Percentiles rank a stretch among this genome's conserved stretches.
Conservation (phyloP, 2,797 vertebrate genomes). For the Lacerta agilis region DNA sequence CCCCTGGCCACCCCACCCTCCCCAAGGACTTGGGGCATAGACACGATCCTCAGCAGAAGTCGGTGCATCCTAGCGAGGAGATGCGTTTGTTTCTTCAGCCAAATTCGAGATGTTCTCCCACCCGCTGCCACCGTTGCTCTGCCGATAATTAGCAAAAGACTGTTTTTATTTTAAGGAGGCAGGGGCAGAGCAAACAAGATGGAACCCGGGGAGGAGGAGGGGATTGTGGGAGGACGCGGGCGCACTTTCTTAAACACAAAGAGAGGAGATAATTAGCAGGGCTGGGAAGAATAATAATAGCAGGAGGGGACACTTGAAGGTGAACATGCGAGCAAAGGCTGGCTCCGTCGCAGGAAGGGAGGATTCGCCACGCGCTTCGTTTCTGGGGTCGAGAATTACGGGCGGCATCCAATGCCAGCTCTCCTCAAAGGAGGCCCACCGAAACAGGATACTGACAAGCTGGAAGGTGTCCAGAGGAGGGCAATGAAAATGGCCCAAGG, state of each 20-base stretch:
- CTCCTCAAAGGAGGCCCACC: no score
- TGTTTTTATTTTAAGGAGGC: slow-evolving; percentile 28
- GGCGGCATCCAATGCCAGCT: no score
- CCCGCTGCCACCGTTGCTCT: background rate
- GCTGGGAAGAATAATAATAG: background rate
- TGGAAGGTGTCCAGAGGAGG: no score
- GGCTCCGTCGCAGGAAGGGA: background rate
- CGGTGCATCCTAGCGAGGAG: background rate
- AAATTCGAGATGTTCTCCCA: background rate
- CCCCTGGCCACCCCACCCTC: no score
- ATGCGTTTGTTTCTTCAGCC: background rate
- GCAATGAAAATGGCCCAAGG: no score
- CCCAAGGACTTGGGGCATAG: background rate
- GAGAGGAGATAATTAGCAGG: slow-evolving; percentile 12
- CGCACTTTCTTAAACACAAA: slow-evolving; percentile 35
- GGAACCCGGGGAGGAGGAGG: background rate
- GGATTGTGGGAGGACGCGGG: slow-evolving; percentile 24
- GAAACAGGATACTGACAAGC: no score
- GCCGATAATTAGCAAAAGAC: slow-evolving; percentile 47
- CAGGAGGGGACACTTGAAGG: slow-evolving; percentile 4
- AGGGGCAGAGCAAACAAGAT: background rate
- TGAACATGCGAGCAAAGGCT: background rate
- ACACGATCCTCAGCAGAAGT: background rate
- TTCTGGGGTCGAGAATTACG: no score
- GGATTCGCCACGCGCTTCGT: background rate